Evolutionary conservation across 2,797 vertebrate genomes (phyloP).

Genomic region (Hirundo rustica): DNA sequence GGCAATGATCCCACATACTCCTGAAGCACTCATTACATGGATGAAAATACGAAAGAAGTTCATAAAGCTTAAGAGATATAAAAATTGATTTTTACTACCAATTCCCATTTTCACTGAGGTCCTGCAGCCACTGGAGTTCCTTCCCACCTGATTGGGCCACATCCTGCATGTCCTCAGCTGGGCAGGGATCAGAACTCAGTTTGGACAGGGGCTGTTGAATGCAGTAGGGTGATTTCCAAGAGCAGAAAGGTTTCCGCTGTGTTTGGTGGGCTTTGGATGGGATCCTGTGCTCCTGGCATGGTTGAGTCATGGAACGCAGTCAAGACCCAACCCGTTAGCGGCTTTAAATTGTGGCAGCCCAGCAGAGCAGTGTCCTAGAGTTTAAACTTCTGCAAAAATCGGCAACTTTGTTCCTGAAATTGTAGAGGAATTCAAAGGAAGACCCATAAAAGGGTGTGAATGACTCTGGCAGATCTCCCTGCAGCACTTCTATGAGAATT

Average conservation of each 20-base stretch:
- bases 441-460: conserved; percentile 48
- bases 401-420: background rate
- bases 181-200: background rate
- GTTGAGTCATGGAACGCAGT: background rate
- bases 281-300: background rate
- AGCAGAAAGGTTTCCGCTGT: background rate
- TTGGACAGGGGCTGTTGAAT: background rate
- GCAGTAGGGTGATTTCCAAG: background rate
- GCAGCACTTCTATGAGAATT: background rate
- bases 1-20: background rate
- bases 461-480: conserved; percentile 33
- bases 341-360: background rate
- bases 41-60: background rate
- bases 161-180: background rate
- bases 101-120: background rate
- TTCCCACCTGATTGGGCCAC: background rate
- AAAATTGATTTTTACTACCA: background rate
- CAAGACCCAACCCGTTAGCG: background rate
- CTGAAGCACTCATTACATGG: background rate
- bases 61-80: background rate
- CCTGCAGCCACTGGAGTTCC: background rate
- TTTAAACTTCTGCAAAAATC: conserved; percentile 21
- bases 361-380: background rate
- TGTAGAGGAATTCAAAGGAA: conserved; percentile 33
- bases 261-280: background rate